Evolutionary conservation across 2,113 vertebrate genomes (phyloP).

Genomic region (Takifugu bimaculatus): DNA sequence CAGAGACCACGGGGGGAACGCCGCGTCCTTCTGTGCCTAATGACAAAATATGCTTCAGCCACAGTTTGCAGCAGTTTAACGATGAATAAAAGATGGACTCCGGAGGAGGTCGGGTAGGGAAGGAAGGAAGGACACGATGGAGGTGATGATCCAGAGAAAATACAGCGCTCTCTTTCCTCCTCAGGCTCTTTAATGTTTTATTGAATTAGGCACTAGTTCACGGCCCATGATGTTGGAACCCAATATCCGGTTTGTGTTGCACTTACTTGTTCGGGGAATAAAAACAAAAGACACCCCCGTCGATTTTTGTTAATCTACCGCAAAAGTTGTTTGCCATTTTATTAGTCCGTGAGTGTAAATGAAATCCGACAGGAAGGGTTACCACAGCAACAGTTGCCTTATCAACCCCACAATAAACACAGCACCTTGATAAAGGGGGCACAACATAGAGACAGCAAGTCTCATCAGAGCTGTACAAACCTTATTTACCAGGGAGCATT

Average conservation of each 20-base stretch:
- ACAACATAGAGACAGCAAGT: background rate
- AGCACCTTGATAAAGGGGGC: constrained; percentile 30
- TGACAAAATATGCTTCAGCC: no score
- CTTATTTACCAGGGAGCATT: constrained; percentile 18
- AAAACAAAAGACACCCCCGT: no score
- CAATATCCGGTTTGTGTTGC: no score
- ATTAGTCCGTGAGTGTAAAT: background rate
- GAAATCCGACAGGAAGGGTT: constrained; percentile 9
- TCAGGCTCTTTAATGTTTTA: no score
- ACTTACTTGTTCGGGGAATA: no score
- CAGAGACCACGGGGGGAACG: background rate
- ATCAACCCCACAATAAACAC: constrained; percentile 9
- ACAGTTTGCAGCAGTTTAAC: no score
- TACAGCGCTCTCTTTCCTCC: no score
- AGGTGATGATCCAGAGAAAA: background rate
- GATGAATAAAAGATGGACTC: no score
- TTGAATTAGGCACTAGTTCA: no score
- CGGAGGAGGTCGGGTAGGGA: background rate
- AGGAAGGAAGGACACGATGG: background rate
- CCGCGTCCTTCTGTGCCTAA: no score
- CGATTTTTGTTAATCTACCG: no score
- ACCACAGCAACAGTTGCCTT: constrained; percentile 25
- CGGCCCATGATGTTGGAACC: no score
- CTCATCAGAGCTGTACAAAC: constrained; percentile 1
- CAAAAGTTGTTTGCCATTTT: background rate